Evolutionary conservation across 2,888 invertebrate genomes (phyloP), one percentile per base, ranked within the genome.

Genomic region (Ochropacha duplaris): DNA sequence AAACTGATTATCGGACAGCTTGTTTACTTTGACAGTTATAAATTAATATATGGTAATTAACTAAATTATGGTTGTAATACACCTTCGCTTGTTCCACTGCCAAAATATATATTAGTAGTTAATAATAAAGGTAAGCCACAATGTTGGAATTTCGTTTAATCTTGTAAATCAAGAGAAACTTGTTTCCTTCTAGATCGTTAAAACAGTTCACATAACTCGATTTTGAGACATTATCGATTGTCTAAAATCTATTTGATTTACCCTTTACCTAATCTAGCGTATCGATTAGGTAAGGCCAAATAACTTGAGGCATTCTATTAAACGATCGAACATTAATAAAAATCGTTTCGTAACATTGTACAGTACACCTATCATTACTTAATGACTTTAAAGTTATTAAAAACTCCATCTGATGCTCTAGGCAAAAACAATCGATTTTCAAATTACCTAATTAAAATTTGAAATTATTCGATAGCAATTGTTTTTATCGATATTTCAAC

Each of bases 391-490:
- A 44, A 44, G 19, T 44, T 44, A 44, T 44, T 44, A 44, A 44
- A 50, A 49, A 22, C 6, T 26, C 4, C n/a, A 24, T 26, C n/a
- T n/a, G 50, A 50, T 26, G 44, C 51, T 31, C 51, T 51, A 14
- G 51, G 28, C 31, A 22, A 44, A 44, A 44, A 28, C 51, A 31
- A 31, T 31, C 52, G 31, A 12, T 31, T 31, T 16, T 4, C n/a
- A 51, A 31, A 52, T 52, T 31, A 34, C 14, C 52, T 52, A 52
- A 34, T 52, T 52, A 52, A 52, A 52, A 52, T 8, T 44, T 19
- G 59, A 52, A 62, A 62, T 69, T 62, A 58, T 31, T 56, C 54
- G 65, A 62, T 55, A 31, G 26, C 54, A 55, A 61, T 58, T 68
- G 59, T 60, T 57, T 56, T 55, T 55, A 62, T 62, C 60, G 57